These are phyloP conservation scores for Monochamus saltuarius DNA, from an alignment of 1,140 invertebrate species.

Conservation along the genomic window DNA sequence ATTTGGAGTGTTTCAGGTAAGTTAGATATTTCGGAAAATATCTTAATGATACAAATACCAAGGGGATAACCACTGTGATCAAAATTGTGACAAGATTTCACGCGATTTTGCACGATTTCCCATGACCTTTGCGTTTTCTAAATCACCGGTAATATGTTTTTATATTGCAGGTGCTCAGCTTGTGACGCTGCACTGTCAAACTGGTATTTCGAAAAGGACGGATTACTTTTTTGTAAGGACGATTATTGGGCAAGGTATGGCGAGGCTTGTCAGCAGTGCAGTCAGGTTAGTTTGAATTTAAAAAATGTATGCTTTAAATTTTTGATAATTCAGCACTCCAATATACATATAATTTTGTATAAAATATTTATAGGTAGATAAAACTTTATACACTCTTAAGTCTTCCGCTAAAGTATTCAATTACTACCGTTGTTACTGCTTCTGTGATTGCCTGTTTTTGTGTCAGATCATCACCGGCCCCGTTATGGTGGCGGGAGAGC, in stretches of 20 bases:
- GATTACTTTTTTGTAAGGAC: constrained; percentile 82
- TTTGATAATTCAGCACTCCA: not conserved
- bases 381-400: no score
- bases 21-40: no score
- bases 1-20: constrained; percentile 83
- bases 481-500: constrained; percentile 91
- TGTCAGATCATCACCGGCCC: constrained; percentile 81
- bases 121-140: no score
- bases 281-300: constrained; percentile 58
- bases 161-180: constrained; percentile 72
- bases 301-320: not conserved
- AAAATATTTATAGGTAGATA: no score
- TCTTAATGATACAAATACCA: no score
- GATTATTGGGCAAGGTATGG: constrained; percentile 90
- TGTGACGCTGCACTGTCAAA: constrained; percentile 80
- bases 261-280: constrained; percentile 85
- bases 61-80: no score
- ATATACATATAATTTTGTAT: no score
- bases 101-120: no score
- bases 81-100: no score
- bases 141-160: no score
- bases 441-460: no score
- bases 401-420: no score
- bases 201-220: constrained; percentile 94
- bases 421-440: not conserved